Evolutionary conservation across 2,888 invertebrate species (phyloP), one percentile per base, ranked within the genome.

Genomic region (Anthophora plumipes): DNA sequence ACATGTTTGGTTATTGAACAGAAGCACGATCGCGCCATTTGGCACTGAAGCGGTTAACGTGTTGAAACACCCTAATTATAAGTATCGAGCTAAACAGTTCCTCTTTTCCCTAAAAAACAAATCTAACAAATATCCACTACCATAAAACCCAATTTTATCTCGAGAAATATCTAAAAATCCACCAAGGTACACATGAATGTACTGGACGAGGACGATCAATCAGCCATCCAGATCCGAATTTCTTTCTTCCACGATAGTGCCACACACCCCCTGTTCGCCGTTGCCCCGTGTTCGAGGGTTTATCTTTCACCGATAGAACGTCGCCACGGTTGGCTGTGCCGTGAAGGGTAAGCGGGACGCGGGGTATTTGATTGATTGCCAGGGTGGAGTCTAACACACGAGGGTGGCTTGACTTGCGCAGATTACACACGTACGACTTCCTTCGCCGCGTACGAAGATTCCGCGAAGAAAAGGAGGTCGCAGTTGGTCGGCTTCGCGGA

Each of bases 341-440:
- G 52, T 50, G 78, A 69, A 64, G 69, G 52, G 57, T 46, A 50
- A 46, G 48, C 50, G 67, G 73, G 52, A 61, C 31, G 46, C 74
- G 59, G 80, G 79, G 75, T 60, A 59, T 89, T 90, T 91, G 91
- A 91, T 91, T 91, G 91, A 91, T 91, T 89, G 89, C 78, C 86
- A 88, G 90, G 90, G 90, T 90, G 91, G 91, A 91, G 91, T 91
- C 90, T 90, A 86, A 90, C 88, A 87, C 87, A 88, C 89, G 82
- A 84, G 88, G 82, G 77, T 88, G 88, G 76, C 77, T n/a, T 85
- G 88, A 88, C 88, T 86, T 88, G 89, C 89, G 89, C 88, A 89
- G 89, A 88, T 77, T 84, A 81, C 63, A 84, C 78, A 71, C 75
- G 70, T 70, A 73, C 67, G 64, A 74, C 82, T 84, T 80, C 76